Conservation (phyloP, 2,797 vertebrate genomes). For the Pseudotriccus pelzelni region DNA sequence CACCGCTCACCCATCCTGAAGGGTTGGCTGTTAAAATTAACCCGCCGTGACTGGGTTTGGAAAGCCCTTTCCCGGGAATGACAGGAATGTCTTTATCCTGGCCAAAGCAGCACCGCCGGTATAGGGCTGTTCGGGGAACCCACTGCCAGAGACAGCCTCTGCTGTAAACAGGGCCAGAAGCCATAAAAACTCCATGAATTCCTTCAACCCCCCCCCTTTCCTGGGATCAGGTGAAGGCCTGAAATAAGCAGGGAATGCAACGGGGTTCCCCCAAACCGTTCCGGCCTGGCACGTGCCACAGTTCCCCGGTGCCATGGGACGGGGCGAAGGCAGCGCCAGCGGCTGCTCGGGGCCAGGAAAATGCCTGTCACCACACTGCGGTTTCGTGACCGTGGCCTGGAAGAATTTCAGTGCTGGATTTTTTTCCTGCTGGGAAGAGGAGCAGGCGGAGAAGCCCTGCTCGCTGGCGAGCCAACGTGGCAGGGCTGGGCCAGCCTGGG, state of each 20-base stretch:
- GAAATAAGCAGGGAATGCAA: rapidly evolving
- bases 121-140: not conserved
- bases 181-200: constrained; percentile 1
- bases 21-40: constrained; percentile 20
- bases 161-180: constrained; percentile 6
- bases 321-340: rapidly evolving
- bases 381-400: not conserved
- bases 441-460: not conserved
- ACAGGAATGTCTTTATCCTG: constrained; percentile 59
- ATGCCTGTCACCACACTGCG: not conserved
- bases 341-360: constrained; percentile 19
- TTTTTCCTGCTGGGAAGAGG: not conserved
- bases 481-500: not conserved
- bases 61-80: constrained; percentile 49
- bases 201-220: not conserved
- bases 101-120: not conserved
- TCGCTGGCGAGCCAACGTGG: not conserved
- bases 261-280: rapidly evolving
- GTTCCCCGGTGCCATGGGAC: rapidly evolving
- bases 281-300: rapidly evolving
- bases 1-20: not conserved
- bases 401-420: not conserved
- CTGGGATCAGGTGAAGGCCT: not conserved
- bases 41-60: constrained; percentile 7
- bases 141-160: not conserved